Evolutionary conservation across 2,113 vertebrate genomes (phyloP).

Genomic region (Todiramphus chloris): DNA sequence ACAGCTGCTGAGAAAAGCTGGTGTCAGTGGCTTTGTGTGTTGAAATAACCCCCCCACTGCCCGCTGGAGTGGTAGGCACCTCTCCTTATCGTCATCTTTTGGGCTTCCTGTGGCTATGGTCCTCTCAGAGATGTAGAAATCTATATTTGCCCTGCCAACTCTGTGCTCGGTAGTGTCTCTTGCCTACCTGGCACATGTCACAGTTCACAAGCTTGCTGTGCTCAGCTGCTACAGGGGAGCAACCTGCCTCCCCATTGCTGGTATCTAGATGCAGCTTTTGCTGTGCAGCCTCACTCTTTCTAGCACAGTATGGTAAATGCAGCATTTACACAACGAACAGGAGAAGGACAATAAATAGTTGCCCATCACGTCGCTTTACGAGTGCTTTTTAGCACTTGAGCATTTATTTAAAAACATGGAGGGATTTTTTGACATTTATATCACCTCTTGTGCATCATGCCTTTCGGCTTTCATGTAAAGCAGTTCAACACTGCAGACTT

Average conservation of each 20-base stretch:
- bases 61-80: not conserved
- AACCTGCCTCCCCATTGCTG: not conserved
- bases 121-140: not conserved
- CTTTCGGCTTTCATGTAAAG: not conserved
- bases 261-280: not conserved
- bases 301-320: not conserved
- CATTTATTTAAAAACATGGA: not conserved
- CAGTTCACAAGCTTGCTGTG: not conserved
- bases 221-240: accelerated
- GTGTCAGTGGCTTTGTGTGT: not conserved
- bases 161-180: not conserved
- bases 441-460: not conserved
- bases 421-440: not conserved
- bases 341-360: not conserved
- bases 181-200: accelerated
- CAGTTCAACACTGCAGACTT: not conserved
- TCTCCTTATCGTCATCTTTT: not conserved
- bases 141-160: not conserved
- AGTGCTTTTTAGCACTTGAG: not conserved
- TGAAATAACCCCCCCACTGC: not conserved
- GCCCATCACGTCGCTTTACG: not conserved
- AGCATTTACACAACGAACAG: not conserved
- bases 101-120: not conserved
- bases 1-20: not conserved
- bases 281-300: not conserved